These are phyloP conservation scores for Pollachius pollachius DNA, from an alignment of 2,113 vertebrate genomes.

Conservation along the genomic window DNA sequence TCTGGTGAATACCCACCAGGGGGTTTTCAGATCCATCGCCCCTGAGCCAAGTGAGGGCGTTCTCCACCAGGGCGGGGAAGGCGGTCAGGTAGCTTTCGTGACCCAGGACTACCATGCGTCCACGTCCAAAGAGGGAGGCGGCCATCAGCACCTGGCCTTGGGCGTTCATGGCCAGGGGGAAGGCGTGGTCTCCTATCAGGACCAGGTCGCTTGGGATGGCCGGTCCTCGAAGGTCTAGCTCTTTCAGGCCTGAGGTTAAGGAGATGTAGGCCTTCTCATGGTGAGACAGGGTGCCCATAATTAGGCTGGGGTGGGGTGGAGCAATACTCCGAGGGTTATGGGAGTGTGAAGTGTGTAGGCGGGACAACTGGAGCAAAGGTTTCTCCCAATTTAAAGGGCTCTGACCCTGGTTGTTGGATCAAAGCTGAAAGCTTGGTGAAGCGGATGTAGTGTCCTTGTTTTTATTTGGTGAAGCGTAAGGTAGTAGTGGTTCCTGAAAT, in stretches of 20 bases:
- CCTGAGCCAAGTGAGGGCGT: slow-evolving; percentile 81
- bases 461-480: too few species aligned
- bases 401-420: background rate
- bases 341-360: background rate
- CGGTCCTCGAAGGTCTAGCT: slow-evolving; percentile 56
- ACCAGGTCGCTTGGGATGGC: slow-evolving; percentile 61
- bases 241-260: slow-evolving; percentile 50
- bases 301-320: background rate
- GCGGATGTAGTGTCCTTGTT: too few species aligned
- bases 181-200: slow-evolving; percentile 67
- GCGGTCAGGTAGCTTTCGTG: slow-evolving; percentile 78
- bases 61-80: slow-evolving; percentile 77
- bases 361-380: background rate
- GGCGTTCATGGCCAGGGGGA: slow-evolving; percentile 73
- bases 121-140: slow-evolving; percentile 74
- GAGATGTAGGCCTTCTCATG: slow-evolving; percentile 50
- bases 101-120: slow-evolving; percentile 80
- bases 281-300: slow-evolving; percentile 28
- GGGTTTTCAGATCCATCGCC: slow-evolving; percentile 52
- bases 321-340: background rate
- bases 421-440: too few species aligned
- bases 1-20: slow-evolving; percentile 71
- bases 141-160: slow-evolving; percentile 71
- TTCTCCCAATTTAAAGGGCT: background rate
- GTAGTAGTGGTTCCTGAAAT: too few species aligned